Percentiles rank a stretch among this genome's conserved stretches.
Evolutionary conservation across 2,797 vertebrate species (phyloP).

Genomic region (Odontamblyopus lacepedii): DNA sequence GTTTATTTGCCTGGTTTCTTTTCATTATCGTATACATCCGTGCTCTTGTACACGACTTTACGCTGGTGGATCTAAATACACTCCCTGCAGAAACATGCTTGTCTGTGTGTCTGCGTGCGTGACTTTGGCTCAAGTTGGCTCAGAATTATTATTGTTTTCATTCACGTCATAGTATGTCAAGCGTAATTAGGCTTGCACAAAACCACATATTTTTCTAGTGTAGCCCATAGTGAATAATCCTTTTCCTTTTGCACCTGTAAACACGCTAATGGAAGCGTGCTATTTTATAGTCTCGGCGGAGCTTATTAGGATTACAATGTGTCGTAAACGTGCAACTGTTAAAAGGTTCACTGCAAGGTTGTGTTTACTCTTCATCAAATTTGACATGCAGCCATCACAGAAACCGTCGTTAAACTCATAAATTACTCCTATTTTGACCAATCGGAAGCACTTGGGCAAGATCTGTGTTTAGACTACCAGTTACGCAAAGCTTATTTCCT

Average conservation of each 20-base stretch:
- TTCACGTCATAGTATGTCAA: background rate
- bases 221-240: background rate
- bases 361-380: background rate
- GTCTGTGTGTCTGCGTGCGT: too few relatives aligned
- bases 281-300: background rate
- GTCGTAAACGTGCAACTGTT: background rate
- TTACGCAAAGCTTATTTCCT: background rate
- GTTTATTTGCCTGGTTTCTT: too few relatives aligned
- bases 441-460: background rate
- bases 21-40: too few relatives aligned
- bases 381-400: constrained; percentile 3
- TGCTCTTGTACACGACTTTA: too few relatives aligned
- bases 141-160: background rate
- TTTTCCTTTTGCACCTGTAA: background rate
- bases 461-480: background rate
- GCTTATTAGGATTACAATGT: background rate
- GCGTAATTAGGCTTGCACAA: background rate
- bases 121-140: background rate
- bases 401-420: background rate
- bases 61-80: too few relatives aligned
- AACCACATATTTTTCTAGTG: background rate
- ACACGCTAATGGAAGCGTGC: background rate
- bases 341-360: background rate
- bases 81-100: too few relatives aligned
- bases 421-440: background rate